Base-by-base conservation (phyloP, 2,113 vertebrate genomes). In the Colossoma macropomum region DNA sequence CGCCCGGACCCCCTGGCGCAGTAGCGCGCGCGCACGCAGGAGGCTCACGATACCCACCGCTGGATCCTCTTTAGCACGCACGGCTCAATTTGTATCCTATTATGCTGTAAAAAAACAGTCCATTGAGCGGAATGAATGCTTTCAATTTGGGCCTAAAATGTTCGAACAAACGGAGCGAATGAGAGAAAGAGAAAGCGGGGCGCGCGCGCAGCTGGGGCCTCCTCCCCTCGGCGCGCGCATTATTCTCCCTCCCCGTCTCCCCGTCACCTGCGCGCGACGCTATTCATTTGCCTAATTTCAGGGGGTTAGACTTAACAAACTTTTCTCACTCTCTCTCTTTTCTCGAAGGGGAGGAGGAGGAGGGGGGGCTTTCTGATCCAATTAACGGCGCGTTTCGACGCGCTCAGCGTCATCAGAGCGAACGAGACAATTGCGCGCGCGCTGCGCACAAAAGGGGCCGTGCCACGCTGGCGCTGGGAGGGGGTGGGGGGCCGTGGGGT, bases 371-470 rank as follows among this genome's bases (percentile, higher is more conserved):
- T 98, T 98, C 97, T 98, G 97, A 98, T 99, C 98, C 97, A 99
- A 99, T 99, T 99, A 99, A 98, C 96, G 98, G 96, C 96, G 95
- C 96, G 98, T 99, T 99, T 98, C 98, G 98, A 99, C 99, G 97
- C 97, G 97, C 97, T 98, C 98, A 99, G 98, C 98, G 98, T 98
- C 97, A 97, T 98, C 97, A 98, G 95, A 97, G 96, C 96, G 96
- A 96, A 96, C 97, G 97, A 98, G 97, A 98, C 97, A 98, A 98
- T 98, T 96, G 96, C 95, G 77, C 93, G 59, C 59, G 25, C 59
- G 54, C 54, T 59, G 19, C 23, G 54, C 54, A n/a, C 54, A 59
- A 62, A 62, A 27, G 59, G 25, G 59, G n/a, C 59, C n/a, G 59
- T 62, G 59, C 59, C 59, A 62, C 59, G 59, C 59, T n/a, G 59